phyloP scores from a whole-genome alignment of 2,797 vertebrate species.

The Gadopsis marmoratus region DNA sequence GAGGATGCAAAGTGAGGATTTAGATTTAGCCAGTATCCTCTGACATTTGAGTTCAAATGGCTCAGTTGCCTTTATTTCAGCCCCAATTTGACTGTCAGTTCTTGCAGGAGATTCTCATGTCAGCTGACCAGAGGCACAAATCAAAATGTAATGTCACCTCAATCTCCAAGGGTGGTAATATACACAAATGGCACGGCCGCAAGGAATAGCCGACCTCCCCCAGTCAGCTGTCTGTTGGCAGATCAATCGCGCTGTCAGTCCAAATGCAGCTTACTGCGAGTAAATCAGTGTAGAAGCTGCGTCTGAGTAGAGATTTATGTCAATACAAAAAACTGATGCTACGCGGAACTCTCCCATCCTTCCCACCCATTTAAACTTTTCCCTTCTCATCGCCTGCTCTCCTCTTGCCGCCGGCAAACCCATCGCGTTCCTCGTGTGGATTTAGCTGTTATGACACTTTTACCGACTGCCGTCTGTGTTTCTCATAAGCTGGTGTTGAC shows the following conservation, averaged over 20 bases:
- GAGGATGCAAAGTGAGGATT: background rate
- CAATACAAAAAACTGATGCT: background rate
- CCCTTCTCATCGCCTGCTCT: background rate
- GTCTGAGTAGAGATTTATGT: conserved; percentile 1
- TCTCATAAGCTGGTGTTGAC: conserved; percentile 91
- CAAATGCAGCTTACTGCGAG: conserved; percentile 15
- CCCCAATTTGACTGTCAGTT: conserved; percentile 10
- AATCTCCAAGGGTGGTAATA: conserved; percentile 45
- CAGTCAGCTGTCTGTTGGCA: conserved; percentile 35
- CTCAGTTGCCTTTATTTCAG: conserved; percentile 31
- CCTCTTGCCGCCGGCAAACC: background rate
- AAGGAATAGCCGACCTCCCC: conserved; percentile 35
- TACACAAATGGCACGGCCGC: conserved; percentile 28
- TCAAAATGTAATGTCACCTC: conserved; percentile 61
- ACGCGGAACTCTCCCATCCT: background rate
- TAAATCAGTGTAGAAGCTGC: conserved; percentile 3
- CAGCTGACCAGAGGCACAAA: conserved; percentile 46
- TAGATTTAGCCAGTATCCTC: conserved; percentile 17
- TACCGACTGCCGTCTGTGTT: conserved; percentile 14
- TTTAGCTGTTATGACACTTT: conserved; percentile 3
- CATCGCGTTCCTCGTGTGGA: background rate
- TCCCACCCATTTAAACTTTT: conserved; percentile 13
- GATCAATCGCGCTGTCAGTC: conserved; percentile 53
- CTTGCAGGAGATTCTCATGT: conserved; percentile 26
- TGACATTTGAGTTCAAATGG: conserved; percentile 56